These are phyloP conservation scores for Caenorhabditis doughertyi DNA, from an alignment of 2,888 invertebrate genomes.

Conservation along the genomic window DNA sequence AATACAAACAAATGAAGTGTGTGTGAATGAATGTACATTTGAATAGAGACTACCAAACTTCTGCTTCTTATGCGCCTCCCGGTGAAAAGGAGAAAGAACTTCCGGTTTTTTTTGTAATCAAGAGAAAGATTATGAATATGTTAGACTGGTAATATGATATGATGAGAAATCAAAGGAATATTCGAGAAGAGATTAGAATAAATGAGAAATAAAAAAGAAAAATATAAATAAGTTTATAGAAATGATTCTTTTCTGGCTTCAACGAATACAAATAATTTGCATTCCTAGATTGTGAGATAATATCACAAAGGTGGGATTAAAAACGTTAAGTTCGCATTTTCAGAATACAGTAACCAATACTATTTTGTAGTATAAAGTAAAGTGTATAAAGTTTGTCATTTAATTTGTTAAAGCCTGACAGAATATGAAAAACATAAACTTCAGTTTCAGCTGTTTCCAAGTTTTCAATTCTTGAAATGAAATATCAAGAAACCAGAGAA, in stretches of 20 bases:
- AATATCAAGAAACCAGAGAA: too few relatives aligned
- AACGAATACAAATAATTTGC: background rate
- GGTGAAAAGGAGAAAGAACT: background rate
- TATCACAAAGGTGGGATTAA: too few relatives aligned
- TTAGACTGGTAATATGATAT: slow-evolving; percentile 17
- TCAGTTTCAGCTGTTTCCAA: background rate
- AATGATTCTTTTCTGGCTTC: slow-evolving; percentile 18
- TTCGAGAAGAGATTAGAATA: slow-evolving; percentile 19
- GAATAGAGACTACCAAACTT: slow-evolving; percentile 19
- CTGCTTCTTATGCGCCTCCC: background rate
- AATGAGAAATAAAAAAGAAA: background rate
- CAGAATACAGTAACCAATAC: too few relatives aligned
- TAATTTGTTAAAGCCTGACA: too few relatives aligned
- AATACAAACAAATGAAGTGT: slow-evolving; percentile 27
- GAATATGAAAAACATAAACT: too few relatives aligned
- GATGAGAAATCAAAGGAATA: background rate
- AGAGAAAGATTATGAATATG: slow-evolving; percentile 42
- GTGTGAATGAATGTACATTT: slow-evolving; percentile 26
- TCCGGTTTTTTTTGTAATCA: slow-evolving; percentile 34
- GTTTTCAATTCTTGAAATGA: too few relatives aligned
- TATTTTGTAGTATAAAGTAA: too few relatives aligned
- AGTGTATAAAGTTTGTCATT: too few relatives aligned
- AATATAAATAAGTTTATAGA: slow-evolving; percentile 1
- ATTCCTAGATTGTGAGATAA: too few relatives aligned
- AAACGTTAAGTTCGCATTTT: too few relatives aligned